Evolutionary conservation across 2,113 vertebrate genomes (phyloP).

Genomic region (Oriolus oriolus): DNA sequence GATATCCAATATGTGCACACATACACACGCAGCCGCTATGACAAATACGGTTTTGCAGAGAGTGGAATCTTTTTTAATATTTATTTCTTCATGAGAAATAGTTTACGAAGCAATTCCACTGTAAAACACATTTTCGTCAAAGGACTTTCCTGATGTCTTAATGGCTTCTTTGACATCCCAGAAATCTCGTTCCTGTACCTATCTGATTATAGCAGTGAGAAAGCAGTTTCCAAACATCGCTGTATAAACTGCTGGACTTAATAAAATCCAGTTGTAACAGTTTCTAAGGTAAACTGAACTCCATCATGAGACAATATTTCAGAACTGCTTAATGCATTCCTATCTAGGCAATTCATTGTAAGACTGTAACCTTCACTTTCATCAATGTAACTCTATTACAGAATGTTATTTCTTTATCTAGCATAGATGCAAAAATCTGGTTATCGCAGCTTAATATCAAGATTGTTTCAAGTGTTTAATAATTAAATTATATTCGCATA

Average conservation of each 20-base stretch:
- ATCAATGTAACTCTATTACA: slow-evolving; percentile 67
- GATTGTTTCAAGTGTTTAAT: slow-evolving; percentile 71
- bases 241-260: slow-evolving; percentile 65
- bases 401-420: slow-evolving; percentile 73
- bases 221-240: slow-evolving; percentile 59
- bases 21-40: slow-evolving; percentile 9
- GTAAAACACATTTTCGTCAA: slow-evolving; percentile 37
- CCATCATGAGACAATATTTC: slow-evolving; percentile 62
- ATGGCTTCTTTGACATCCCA: slow-evolving; percentile 56
- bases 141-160: slow-evolving; percentile 47
- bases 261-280: slow-evolving; percentile 61
- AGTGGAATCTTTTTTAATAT: slow-evolving; percentile 65
- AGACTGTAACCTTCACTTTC: slow-evolving; percentile 72
- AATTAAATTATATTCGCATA: slow-evolving; percentile 77
- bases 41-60: not conserved
- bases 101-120: slow-evolving; percentile 69
- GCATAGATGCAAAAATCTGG: slow-evolving; percentile 69
- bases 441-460: slow-evolving; percentile 69
- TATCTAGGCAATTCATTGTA: slow-evolving; percentile 66
- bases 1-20: not conserved
- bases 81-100: slow-evolving; percentile 66
- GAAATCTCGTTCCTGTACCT: slow-evolving; percentile 64
- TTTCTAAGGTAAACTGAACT: slow-evolving; percentile 65
- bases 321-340: slow-evolving; percentile 70
- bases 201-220: slow-evolving; percentile 29